Base-by-base conservation (phyloP, 2,888 invertebrate genomes). In the Scaptomyza caliginosa region DNA sequence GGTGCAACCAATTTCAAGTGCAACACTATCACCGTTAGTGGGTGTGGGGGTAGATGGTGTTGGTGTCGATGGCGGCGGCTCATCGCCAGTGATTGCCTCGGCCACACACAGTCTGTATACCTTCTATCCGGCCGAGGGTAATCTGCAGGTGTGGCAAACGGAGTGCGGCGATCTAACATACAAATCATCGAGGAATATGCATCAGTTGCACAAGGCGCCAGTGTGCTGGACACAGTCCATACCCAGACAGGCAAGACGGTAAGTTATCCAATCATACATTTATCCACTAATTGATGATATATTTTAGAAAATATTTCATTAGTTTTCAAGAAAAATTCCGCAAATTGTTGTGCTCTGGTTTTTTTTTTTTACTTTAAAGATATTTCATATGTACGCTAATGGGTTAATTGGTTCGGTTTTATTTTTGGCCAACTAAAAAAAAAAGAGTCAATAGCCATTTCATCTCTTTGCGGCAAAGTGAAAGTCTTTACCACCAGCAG, bases 201-300 rank as follows among this genome's bases (percentile, higher is more conserved):
- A 91, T 75, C 88, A 90, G 59, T 79, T 90, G 56, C 91, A 91
- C 85, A 91, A 91, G 86, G 91, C 91, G 62, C 86, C 83, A 13
- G 89, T 91, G 66, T 91, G 91, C 80, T 92, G 91, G 91, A 91
- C 91, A 72, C 91, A 91, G 78, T 91, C 91, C 28, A 89, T 91
- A 82, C 91, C 91, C 86, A 89, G 91, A 78, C 91, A 91, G 88
- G 88, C 91, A 46, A 91, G 91, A 90, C 89, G 91, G 91, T 92
- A 71, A 91, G 90, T 71, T 6, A 6, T 17, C 16, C 10, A 8
- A 7, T 3, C 4, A 10, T 2, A 28, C 11, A 28, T 28, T 8
- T 28, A 3, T 11, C n/a, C n/a, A n/a, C n/a, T n/a, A 11, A 19
- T 19, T 36, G 2, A 17, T 24, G 6, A 3, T 23, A 11, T n/a